Evolutionary conservation across 1,140 invertebrate genomes (phyloP).

Genomic region (Drosophila funebris): DNA sequence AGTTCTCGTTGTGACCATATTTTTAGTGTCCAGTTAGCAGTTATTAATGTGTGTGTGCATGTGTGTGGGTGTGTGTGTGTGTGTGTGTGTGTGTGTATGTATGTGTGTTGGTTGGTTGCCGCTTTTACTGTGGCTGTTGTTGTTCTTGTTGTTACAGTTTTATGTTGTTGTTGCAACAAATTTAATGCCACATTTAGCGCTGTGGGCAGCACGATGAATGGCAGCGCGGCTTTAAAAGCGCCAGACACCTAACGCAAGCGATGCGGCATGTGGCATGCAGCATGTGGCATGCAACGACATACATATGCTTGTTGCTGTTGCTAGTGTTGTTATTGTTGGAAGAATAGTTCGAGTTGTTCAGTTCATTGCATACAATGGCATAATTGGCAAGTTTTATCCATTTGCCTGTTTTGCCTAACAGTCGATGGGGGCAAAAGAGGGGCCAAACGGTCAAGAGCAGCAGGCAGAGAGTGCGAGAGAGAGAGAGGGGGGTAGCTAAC

Average conservation of each 20-base stretch:
- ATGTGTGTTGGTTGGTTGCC: slow-evolving; percentile 7
- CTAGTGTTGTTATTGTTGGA: neutral
- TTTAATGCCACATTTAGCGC: slow-evolving; percentile 79
- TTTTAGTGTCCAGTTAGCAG: slow-evolving; percentile 70
- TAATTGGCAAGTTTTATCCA: slow-evolving; percentile 80
- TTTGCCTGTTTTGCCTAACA: slow-evolving; percentile 40
- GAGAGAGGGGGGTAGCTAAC: neutral
- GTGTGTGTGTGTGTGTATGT: slow-evolving; percentile 5
- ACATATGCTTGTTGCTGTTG: slow-evolving; percentile 16
- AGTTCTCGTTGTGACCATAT: slow-evolving; percentile 56
- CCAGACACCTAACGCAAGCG: slow-evolving; percentile 28
- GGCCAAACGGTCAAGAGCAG: neutral
- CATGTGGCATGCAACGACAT: slow-evolving; percentile 28
- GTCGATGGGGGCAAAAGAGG: neutral
- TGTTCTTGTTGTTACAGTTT: slow-evolving; percentile 50
- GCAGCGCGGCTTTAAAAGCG: slow-evolving; percentile 39
- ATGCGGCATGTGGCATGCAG: neutral
- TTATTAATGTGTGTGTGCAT: slow-evolving; percentile 20
- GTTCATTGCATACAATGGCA: slow-evolving; percentile 73
- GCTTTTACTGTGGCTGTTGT: slow-evolving; percentile 6
- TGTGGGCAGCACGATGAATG: slow-evolving; percentile 57
- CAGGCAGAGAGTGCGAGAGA: neutral
- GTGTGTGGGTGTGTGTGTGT: slow-evolving; percentile 12
- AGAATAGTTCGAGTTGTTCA: slow-evolving; percentile 46
- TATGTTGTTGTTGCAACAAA: slow-evolving; percentile 60